phyloP scores from a whole-genome alignment of 1,140 invertebrate genomes.

The Drosophila repleta region DNA sequence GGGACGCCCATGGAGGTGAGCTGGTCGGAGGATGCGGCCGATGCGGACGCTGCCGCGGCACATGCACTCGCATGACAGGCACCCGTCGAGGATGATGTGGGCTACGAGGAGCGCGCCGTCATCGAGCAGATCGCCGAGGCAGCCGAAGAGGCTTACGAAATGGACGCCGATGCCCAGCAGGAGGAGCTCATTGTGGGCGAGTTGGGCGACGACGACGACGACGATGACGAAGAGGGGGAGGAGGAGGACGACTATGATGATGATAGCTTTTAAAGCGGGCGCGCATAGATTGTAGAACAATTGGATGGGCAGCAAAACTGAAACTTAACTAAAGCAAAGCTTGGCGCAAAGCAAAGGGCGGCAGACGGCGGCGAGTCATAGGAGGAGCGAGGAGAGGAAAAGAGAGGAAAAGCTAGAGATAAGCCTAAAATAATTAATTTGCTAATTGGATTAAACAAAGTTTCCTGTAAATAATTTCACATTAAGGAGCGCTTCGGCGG shows the following conservation, averaged over 20 bases:
- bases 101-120: constrained; percentile 57
- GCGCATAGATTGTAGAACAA: constrained; percentile 64
- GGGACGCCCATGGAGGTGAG: constrained; percentile 84
- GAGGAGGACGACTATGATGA: constrained; percentile 38
- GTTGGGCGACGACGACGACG: constrained; percentile 47
- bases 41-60: constrained; percentile 51
- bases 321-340: constrained; percentile 51
- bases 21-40: constrained; percentile 84
- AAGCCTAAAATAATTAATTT: constrained; percentile 5
- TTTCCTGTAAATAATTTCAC: constrained; percentile 73
- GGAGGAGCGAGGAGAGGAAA: neutral
- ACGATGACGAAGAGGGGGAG: constrained; percentile 36
- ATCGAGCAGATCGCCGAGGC: constrained; percentile 69
- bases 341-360: constrained; percentile 32
- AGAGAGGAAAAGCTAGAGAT: constrained; percentile 3
- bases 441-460: constrained; percentile 2
- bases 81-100: constrained; percentile 21
- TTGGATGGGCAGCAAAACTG: constrained; percentile 26
- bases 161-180: constrained; percentile 47
- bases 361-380: neutral
- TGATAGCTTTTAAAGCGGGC: constrained; percentile 74
- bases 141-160: constrained; percentile 73
- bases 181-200: constrained; percentile 54
- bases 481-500: constrained; percentile 40
- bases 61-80: constrained; percentile 65